These are phyloP conservation scores for Drosophila mercatorum DNA, from an alignment of 2,888 invertebrate genomes.

Conservation along the genomic window DNA sequence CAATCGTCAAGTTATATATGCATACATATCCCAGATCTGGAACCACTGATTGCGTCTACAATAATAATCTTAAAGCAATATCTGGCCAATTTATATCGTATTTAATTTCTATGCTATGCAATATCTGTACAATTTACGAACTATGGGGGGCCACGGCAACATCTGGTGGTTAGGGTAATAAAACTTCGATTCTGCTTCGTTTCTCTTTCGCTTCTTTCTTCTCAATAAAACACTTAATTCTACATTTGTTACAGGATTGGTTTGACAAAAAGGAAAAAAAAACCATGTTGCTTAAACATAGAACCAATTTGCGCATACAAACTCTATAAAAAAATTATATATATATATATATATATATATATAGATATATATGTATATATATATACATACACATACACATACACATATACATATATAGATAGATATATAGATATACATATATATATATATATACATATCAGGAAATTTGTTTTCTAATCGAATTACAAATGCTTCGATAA, in stretches of 20 bases:
- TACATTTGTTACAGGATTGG: conserved; percentile 68
- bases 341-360: conserved; percentile 5
- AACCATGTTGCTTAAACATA: conserved; percentile 31
- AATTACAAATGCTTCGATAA: conserved; percentile 27
- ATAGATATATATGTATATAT: not conserved
- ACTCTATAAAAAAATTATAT: conserved; percentile 14
- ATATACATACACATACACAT: not conserved
- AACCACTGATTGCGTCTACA: not conserved
- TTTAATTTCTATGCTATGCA: not conserved
- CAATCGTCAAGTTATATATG: no score
- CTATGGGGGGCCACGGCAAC: not conserved
- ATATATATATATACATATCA: not conserved
- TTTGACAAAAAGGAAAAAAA: conserved; percentile 39
- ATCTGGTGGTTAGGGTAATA: not conserved
- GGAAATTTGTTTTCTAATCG: conserved; percentile 25
- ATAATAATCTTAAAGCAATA: not conserved
- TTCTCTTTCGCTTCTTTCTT: conserved; percentile 55
- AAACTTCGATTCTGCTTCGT: conserved; percentile 35
- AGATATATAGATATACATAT: not conserved
- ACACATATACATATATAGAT: not conserved
- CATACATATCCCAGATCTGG: no score
- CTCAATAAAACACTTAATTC: conserved; percentile 73
- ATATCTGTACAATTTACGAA: conserved; percentile 5
- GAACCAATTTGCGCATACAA: conserved; percentile 50
- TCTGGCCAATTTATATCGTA: not conserved